These are phyloP conservation scores for Scaptomyza tumidula DNA, from an alignment of 2,888 invertebrate species.

Conservation along the genomic window DNA sequence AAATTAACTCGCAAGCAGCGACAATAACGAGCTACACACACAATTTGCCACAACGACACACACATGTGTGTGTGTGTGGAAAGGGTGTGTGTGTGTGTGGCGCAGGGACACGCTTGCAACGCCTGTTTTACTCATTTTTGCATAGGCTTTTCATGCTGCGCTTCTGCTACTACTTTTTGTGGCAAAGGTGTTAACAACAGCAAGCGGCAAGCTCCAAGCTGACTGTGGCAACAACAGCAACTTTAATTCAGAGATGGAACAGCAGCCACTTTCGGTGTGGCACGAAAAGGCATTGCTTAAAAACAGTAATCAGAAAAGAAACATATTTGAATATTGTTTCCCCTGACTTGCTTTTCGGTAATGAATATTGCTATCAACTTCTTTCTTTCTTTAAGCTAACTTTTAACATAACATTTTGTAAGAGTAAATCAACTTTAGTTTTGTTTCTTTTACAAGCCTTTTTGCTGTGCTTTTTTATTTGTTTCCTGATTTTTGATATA, in stretches of 20 bases:
- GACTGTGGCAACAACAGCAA: not conserved
- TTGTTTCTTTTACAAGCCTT: no score
- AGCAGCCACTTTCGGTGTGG: no score
- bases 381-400: no score
- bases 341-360: no score
- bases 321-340: no score
- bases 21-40: slow-evolving; percentile 55
- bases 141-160: slow-evolving; percentile 15
- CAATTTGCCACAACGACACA: slow-evolving; percentile 50
- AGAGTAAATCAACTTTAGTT: no score
- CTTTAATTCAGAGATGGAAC: not conserved
- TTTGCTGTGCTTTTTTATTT: no score
- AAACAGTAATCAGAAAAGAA: no score
- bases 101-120: slow-evolving; percentile 24
- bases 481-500: no score
- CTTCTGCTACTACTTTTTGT: slow-evolving; percentile 42
- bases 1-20: slow-evolving; percentile 72
- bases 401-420: no score
- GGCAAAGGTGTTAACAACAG: slow-evolving; percentile 43
- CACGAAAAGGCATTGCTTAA: no score
- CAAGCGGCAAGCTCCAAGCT: not conserved
- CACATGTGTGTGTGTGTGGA: slow-evolving; percentile 7
- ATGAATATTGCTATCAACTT: no score
- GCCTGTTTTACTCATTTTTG: not conserved
- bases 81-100: not conserved